These are phyloP conservation scores for Drosophila histrio DNA, from an alignment of 2,888 invertebrate species.

Conservation along the genomic window DNA sequence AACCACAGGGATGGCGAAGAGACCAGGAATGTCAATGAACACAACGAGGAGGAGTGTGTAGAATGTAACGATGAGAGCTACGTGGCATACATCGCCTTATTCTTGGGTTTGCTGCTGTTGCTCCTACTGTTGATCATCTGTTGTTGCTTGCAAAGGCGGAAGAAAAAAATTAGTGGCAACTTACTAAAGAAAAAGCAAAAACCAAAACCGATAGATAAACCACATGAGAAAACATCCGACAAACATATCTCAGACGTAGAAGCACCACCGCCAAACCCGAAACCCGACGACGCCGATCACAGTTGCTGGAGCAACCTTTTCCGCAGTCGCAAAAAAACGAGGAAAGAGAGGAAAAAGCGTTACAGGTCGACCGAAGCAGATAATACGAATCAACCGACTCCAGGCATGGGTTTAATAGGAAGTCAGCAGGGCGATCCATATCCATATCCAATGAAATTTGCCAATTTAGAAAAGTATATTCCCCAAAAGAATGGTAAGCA, in stretches of 20 bases:
- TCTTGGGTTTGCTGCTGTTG: slow-evolving; percentile 46
- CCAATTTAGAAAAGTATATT: slow-evolving; percentile 15
- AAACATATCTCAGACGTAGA: background rate
- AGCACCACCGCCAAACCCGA: background rate
- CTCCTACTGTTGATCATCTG: slow-evolving; percentile 53
- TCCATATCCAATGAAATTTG: background rate
- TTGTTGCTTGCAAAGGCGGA: slow-evolving; percentile 38
- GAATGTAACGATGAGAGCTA: slow-evolving; percentile 42
- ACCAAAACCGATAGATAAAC: background rate
- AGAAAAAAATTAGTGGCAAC: background rate
- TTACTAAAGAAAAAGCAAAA: background rate
- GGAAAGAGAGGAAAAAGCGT: background rate
- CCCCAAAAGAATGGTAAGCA: slow-evolving; percentile 17
- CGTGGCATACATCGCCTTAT: slow-evolving; percentile 41
- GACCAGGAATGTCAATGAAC: background rate
- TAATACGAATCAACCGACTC: background rate
- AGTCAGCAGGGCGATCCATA: background rate
- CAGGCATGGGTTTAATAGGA: slow-evolving; percentile 19
- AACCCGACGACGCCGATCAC: background rate
- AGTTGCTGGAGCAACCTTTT: slow-evolving; percentile 32
- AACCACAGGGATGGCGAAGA: background rate
- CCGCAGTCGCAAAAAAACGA: slow-evolving; percentile 3
- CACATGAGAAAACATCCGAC: background rate
- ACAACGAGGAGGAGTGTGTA: slow-evolving; percentile 36
- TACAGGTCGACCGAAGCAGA: no score